Evolutionary conservation across 1,140 invertebrate species (phyloP), one percentile per base, ranked within the genome.

Genomic region (Melitaea cinxia): DNA sequence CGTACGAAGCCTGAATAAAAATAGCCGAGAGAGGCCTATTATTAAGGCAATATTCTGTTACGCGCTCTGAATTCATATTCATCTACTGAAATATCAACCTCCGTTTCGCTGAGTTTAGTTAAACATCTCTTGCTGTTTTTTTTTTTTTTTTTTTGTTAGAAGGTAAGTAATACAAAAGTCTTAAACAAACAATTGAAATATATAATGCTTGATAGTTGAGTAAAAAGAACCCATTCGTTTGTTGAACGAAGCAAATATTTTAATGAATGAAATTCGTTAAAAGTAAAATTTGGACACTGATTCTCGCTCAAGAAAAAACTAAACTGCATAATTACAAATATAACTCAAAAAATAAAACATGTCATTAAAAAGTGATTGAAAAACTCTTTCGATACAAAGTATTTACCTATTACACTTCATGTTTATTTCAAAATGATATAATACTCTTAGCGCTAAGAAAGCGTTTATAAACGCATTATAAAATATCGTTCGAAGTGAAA

Each of bases 21-120:
- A 81, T 73, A 53, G 62, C 57, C 63, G 28, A 72, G 50, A 55
- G 65, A 72, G 73, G 78, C 70, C 79, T 82, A 81, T 85, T 80
- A 82, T 76, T 70, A 70, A 80, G 70, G 80, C 80, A 78, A 81
- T 84, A 78, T 78, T 73, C 62, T 71, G 63, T 70, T 63, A 75
- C 75, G 73, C 72, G 64, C 15, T 23, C 64, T 47, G 82, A 79
- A 84, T 83, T 77, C 63, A 72, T 82, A 79, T 78, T 71, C 69
- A 70, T 62, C 57, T 65, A 55, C 37, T 70, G 50, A 71, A 70
- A 71, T 69, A 68, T 65, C 63, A 65, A 47, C 56, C 50, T 52
- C 61, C 59, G 56, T 35, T 60, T 39, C 15, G 52, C 61, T 58
- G 33, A 55, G 49, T 65, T 69, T 60, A 39, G 58, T 52, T 60